Base-by-base conservation (phyloP, 1,140 invertebrate species). In the Rhagoletis pomonella region DNA sequence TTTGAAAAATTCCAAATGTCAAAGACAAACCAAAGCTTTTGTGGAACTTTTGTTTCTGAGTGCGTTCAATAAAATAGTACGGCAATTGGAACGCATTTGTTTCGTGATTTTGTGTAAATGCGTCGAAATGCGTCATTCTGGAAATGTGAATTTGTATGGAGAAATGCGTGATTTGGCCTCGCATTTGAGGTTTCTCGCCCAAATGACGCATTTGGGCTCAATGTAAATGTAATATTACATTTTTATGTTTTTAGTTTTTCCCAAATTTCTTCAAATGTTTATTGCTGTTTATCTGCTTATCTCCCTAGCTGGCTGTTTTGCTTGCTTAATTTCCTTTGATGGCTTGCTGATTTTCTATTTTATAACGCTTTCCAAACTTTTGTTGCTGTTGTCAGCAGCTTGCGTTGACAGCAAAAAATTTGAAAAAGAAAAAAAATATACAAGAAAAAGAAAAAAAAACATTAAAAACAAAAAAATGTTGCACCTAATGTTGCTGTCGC, bases 321-420 rank as follows among this genome's bases (percentile, higher is more conserved):
- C 44, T 77, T 62, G 12, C 17, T 62, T 62, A 0, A n/a, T n/a
- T n/a, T 62, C 2, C 69, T 77, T 50, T 19, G 73, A 81, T 81
- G 50, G 47, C 73, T 81, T 81, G 73, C 73, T 81, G 73, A 10
- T 58, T 58, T 81, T 50, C 73, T 3, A 55, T 81, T 81, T 81
- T 81, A 81, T 81, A 81, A 81, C 73, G 73, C 50, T 81, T 81
- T 55, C 47, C 73, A 55, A 2, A 3, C 47, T 50, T 55, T 81
- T 81, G 47, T 81, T 81, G 73, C 50, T 81, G 17, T 81, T 81
- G 73, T 81, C 44, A 81, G 73, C 73, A 81, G 73, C 73, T 55
- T 81, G 73, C 73, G 73, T 81, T 81, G 73, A 81, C 73, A 81
- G 73, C 73, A 81, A 81, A 81, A 44, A 81, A 55, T 55, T 50